A percentile compares a stretch with the other conserved stretches of the same genome.
Evolutionary conservation across 2,797 vertebrate genomes (phyloP).

Genomic region (Myotis pilosus): DNA sequence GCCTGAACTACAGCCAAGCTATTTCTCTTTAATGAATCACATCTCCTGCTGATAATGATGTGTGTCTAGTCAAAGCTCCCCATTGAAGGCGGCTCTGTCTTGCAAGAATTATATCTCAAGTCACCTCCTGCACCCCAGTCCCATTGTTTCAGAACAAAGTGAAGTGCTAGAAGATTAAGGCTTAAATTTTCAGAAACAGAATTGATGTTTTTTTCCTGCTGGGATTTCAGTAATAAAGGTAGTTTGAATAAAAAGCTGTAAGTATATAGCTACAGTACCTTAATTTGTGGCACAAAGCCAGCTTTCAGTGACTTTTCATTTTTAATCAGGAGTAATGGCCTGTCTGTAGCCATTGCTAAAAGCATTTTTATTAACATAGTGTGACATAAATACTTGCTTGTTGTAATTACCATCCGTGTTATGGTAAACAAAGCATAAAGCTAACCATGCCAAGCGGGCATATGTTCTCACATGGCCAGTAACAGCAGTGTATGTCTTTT

Average conservation of each 20-base stretch:
- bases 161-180: background rate
- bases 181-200: background rate
- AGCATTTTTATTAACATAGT: background rate
- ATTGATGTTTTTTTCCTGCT: background rate
- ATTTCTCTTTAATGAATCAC: background rate
- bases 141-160: background rate
- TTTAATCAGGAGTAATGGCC: background rate
- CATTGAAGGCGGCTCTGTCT: background rate
- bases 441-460: background rate
- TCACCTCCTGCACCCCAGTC: background rate
- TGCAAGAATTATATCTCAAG: background rate
- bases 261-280: background rate
- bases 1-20: background rate
- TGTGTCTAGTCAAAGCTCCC: background rate
- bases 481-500: background rate
- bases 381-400: background rate
- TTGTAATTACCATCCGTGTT: background rate
- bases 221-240: background rate
- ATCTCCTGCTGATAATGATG: background rate
- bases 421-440: conserved; percentile 22
- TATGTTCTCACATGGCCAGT: background rate
- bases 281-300: background rate
- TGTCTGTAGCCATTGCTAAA: background rate
- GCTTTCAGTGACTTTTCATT: background rate
- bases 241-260: background rate